Evolutionary conservation across 2,888 invertebrate genomes (phyloP).

Genomic region (Drosophila anomalata): DNA sequence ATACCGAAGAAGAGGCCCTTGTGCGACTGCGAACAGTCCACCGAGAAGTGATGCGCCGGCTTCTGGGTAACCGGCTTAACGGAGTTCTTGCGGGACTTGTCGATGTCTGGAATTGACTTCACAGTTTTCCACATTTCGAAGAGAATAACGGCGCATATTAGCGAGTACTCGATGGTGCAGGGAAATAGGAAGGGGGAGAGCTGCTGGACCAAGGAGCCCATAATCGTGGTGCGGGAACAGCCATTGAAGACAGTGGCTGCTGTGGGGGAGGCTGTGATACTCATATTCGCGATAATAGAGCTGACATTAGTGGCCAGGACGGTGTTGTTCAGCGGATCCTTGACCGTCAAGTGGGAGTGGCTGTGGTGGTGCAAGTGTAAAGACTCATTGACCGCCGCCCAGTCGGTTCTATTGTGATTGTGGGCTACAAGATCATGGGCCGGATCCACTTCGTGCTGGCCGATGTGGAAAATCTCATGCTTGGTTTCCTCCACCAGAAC

Average conservation of each 20-base stretch:
- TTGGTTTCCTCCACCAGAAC: conserved; percentile 94
- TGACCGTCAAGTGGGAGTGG: conserved; percentile 3
- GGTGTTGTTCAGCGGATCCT: conserved; percentile 29
- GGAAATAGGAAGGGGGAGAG: conserved; percentile 93
- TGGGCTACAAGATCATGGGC: conserved; percentile 52
- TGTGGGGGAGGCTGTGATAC: conserved; percentile 60
- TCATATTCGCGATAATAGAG: conserved; percentile 43
- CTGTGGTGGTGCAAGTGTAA: conserved; percentile 46
- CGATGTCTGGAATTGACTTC: conserved; percentile 85
- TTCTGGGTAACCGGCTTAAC: conserved; percentile 81
- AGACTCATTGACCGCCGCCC: conserved; percentile 71
- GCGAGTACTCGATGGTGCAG: conserved; percentile 94
- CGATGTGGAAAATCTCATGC: conserved; percentile 92
- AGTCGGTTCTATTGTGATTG: conserved; percentile 45
- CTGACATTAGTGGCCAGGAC: conserved; percentile 26
- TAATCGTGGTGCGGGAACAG: conserved; percentile 88
- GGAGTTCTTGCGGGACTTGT: conserved; percentile 83
- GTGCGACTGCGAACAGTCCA: conserved; percentile 94
- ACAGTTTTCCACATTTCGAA: conserved; percentile 97
- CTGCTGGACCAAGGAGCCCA: conserved; percentile 89
- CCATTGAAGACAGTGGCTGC: conserved; percentile 61
- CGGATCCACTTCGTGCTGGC: conserved; percentile 81
- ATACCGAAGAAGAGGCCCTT: conserved; percentile 91
- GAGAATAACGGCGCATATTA: conserved; percentile 94
- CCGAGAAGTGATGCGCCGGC: conserved; percentile 88